phyloP scores from a whole-genome alignment of 2,888 invertebrate genomes.

The Blera fallax region DNA sequence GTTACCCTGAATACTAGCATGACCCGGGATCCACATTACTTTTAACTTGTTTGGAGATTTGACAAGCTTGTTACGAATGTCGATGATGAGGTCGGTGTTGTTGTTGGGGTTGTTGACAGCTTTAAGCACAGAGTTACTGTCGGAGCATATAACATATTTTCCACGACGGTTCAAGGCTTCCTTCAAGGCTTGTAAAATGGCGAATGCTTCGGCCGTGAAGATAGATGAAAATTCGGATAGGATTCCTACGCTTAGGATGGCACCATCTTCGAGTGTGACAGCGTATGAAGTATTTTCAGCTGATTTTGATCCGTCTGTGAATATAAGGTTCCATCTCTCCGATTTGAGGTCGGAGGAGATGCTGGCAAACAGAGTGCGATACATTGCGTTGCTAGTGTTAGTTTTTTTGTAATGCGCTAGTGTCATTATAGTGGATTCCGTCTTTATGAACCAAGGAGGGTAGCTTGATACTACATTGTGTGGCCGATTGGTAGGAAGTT shows the following conservation, averaged over 20 bases:
- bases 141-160: constrained; percentile 49
- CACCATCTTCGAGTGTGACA: constrained; percentile 11
- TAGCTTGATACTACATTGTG: not conserved
- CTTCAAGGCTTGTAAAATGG: too few relatives aligned
- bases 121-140: constrained; percentile 40
- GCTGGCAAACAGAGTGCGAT: not conserved
- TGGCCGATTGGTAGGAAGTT: not conserved
- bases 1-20: not conserved
- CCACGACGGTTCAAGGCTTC: not conserved
- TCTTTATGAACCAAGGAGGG: constrained; percentile 3
- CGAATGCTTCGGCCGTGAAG: too few relatives aligned
- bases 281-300: constrained; percentile 36
- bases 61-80: too few relatives aligned
- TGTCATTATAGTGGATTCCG: not conserved
- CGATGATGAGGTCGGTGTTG: constrained; percentile 17
- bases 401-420: not conserved
- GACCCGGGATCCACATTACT: constrained; percentile 46
- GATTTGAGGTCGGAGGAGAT: not conserved
- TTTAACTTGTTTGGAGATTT: constrained; percentile 19
- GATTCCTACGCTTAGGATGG: not conserved
- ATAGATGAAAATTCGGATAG: constrained; percentile 31
- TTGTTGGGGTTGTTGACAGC: constrained; percentile 31
- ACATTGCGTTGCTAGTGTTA: not conserved
- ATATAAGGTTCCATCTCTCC: constrained; percentile 9
- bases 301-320: constrained; percentile 37